Base-by-base conservation (phyloP, 2,888 invertebrate genomes). In the Stegophylla sp. region DNA sequence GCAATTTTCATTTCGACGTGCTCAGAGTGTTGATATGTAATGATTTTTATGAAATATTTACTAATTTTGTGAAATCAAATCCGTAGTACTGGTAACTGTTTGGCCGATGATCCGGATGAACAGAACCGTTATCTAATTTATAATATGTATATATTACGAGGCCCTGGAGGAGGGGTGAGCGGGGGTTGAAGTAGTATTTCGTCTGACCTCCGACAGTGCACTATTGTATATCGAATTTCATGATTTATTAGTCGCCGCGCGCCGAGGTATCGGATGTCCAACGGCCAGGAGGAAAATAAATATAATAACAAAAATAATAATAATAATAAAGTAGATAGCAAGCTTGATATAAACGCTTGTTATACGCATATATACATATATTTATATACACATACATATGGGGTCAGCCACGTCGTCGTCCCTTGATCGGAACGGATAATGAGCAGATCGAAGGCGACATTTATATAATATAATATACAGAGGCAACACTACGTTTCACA, bases 91-190 rank as follows among this genome's bases (percentile, higher is more conserved):
- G n/a, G n/a, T n/a, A n/a, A n/a, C n/a, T n/a, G n/a, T n/a, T n/a
- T n/a, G n/a, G n/a, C n/a, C n/a, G n/a, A n/a, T n/a, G n/a, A n/a
- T n/a, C n/a, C n/a, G n/a, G n/a, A n/a, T n/a, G n/a, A n/a, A n/a
- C n/a, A n/a, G 69, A 51, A 69, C 51, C 51, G 51, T 51, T 69
- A 69, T 53, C 51, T 51, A 51, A 34, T 69, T 51, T 69, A 69
- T 51, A 51, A 34, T 69, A 28, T 69, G 51, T 51, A 15, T 51
- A 34, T 51, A 17, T 45, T 69, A 23, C 53, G 12, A n/a, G 56
- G 41, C 56, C 20, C 3, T 12, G 2, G 45, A 45, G 2, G 45
- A 45, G 7, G 15, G 45, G 15, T 4, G 51, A 28, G 26, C 9
- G 1, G 5, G n/a, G n/a, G n/a, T n/a, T 5, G 28, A 28, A 17